These are phyloP conservation scores for Anas platyrhynchos DNA, from an alignment of 2,113 vertebrate genomes.

Conservation along the genomic window DNA sequence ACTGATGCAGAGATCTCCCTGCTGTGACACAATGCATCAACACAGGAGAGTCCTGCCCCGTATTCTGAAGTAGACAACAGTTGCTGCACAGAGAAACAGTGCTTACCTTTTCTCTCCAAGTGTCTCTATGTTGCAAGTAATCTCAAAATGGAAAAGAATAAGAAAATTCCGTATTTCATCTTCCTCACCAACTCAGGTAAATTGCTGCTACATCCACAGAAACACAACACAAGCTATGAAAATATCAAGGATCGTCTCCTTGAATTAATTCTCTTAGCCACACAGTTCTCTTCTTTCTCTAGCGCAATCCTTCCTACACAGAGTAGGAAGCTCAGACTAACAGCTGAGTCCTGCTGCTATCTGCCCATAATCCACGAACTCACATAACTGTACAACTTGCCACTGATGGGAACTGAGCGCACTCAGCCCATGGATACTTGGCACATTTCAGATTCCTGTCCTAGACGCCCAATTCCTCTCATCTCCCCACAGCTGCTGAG, in stretches of 20 bases:
- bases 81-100: background rate
- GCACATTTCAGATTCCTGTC: background rate
- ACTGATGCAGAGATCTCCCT: background rate
- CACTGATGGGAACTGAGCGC: background rate
- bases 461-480: background rate
- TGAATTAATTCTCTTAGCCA: background rate
- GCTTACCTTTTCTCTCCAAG: slow-evolving; percentile 32
- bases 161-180: background rate
- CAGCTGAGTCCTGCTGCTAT: slow-evolving; percentile 26
- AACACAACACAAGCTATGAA: background rate
- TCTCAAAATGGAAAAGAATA: background rate
- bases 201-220: background rate
- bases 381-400: slow-evolving; percentile 19
- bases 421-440: background rate
- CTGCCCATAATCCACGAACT: slow-evolving; percentile 27
- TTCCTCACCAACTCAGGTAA: background rate
- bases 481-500: background rate
- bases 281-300: background rate
- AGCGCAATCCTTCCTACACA: background rate
- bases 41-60: background rate
- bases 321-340: background rate
- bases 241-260: background rate
- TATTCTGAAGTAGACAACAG: background rate
- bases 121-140: background rate
- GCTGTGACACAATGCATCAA: background rate